A percentile compares a stretch with the other conserved stretches of the same genome.
Conservation (phyloP, 2,797 vertebrate genomes). For the Eupleurogrammus muticus region DNA sequence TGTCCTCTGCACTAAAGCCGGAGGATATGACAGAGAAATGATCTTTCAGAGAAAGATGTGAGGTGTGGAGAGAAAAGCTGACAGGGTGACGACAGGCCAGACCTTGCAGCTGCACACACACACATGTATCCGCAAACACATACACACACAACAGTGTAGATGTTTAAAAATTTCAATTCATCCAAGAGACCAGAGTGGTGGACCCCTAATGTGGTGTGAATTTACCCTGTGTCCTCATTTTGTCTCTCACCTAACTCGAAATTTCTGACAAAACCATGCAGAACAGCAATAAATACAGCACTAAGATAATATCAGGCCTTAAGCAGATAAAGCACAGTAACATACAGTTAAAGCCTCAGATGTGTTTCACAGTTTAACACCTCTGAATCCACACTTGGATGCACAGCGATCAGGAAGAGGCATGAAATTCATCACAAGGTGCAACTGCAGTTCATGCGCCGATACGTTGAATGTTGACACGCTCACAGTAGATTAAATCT, state of each 20-base stretch:
- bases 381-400: constrained; percentile 1
- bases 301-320: constrained; percentile 39
- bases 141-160: constrained; percentile 9
- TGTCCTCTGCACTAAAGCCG: constrained; percentile 18
- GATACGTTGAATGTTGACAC: constrained; percentile 10
- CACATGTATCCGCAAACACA: not conserved
- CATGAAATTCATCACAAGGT: constrained; percentile 29
- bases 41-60: constrained; percentile 23
- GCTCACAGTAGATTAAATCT: not conserved
- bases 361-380: not conserved
- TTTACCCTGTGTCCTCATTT: too few relatives aligned
- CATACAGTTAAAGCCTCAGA: not conserved
- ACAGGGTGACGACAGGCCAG: constrained; percentile 34
- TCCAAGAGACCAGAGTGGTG: too few relatives aligned
- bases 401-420: constrained; percentile 12
- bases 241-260: constrained; percentile 12
- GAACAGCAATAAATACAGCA: constrained; percentile 15
- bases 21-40: constrained; percentile 30
- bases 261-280: constrained; percentile 1
- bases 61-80: constrained; percentile 37
- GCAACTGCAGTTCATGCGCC: constrained; percentile 6
- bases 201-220: too few relatives aligned
- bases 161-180: too few relatives aligned
- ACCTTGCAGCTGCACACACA: constrained; percentile 1
- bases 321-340: constrained; percentile 23